Base-by-base conservation (phyloP, 2,797 vertebrate species). In the Enteromius viviparus region DNA sequence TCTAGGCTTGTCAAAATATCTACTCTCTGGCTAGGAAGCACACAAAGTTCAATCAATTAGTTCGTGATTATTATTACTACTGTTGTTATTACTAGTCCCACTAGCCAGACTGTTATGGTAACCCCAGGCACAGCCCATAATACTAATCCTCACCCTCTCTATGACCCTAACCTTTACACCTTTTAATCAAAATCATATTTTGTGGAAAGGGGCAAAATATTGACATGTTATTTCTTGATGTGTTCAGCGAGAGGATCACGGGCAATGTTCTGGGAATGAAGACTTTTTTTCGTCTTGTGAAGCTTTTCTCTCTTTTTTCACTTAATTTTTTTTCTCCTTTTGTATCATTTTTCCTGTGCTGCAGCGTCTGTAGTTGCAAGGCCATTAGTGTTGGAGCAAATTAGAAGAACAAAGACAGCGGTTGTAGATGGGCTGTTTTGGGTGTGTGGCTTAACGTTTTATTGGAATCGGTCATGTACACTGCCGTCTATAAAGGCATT, bases 181-280 rank as follows among this genome's bases (percentile, higher is more conserved):
- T 94, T 92, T 95, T 95, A 94, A 95, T 95, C 94, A 95, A 95
- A 92, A 93, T 95, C 94, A 94, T 94, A 94, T 93, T 93, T 88
- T 26, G 87, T 87, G 89, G 91, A 92, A 92, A 91, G 91, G 94
- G 92, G 92, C 92, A 80, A 94, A 93, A 94, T 94, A 94, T 95
- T 93, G 88, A 93, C 92, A 89, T 92, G 91, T 92, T 94, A 91
- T 93, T 92, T 89, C 89, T 91, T 1, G 64, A 87, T 78, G 90
- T 84, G 85, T 88, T 93, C 89, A 85, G 77, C 80, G 89, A 91
- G 90, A 90, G 90, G 66, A 84, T 47, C 78, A 87, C 88, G 72
- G 83, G 84, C 90, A 89, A 88, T 89, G 89, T 88, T 92, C 91
- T 90, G 90, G 91, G 90, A 94, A 92, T 89, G 88, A 85, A n/a